phyloP scores from a whole-genome alignment of 1,140 invertebrate genomes.

The Drosophila ohnishii region DNA sequence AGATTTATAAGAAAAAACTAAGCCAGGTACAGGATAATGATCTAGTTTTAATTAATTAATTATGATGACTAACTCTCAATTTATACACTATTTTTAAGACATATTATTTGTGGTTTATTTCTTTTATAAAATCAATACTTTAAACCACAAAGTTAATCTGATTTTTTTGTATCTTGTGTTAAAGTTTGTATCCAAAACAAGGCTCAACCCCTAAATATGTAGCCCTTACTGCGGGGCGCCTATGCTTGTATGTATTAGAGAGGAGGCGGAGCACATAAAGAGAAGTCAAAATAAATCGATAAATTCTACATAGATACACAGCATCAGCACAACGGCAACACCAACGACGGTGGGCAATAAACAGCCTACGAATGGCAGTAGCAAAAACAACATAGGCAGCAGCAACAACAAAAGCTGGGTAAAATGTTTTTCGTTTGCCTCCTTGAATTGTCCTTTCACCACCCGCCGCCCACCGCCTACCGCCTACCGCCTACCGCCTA shows the following conservation, averaged over 20 bases:
- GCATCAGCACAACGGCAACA: slow-evolving; percentile 38
- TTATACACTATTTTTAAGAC: no score
- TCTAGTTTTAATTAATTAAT: not conserved
- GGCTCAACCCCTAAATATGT: slow-evolving; percentile 1
- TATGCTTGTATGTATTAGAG: slow-evolving; percentile 47
- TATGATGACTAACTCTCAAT: not conserved
- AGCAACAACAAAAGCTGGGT: slow-evolving; percentile 19
- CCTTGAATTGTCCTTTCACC: slow-evolving; percentile 75
- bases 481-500: slow-evolving; percentile 3
- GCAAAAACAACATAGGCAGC: slow-evolving; percentile 28
- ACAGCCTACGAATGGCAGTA: slow-evolving; percentile 66
- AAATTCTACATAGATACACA: slow-evolving; percentile 70
- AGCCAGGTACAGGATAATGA: no score
- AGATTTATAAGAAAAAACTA: not conserved
- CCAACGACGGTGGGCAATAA: slow-evolving; percentile 54
- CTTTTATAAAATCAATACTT: not conserved
- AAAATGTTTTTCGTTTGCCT: slow-evolving; percentile 76
- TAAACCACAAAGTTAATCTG: not conserved
- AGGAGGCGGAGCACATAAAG: slow-evolving; percentile 53
- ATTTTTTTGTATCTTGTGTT: not conserved
- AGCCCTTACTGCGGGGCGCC: slow-evolving; percentile 5
- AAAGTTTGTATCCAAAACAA: not conserved
- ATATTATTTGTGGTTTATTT: fast-evolving
- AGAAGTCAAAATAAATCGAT: slow-evolving; percentile 81
- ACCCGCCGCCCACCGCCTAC: not conserved